Evolutionary conservation across 2,113 vertebrate species (phyloP).

Genomic region (Microtus richardsoni): DNA sequence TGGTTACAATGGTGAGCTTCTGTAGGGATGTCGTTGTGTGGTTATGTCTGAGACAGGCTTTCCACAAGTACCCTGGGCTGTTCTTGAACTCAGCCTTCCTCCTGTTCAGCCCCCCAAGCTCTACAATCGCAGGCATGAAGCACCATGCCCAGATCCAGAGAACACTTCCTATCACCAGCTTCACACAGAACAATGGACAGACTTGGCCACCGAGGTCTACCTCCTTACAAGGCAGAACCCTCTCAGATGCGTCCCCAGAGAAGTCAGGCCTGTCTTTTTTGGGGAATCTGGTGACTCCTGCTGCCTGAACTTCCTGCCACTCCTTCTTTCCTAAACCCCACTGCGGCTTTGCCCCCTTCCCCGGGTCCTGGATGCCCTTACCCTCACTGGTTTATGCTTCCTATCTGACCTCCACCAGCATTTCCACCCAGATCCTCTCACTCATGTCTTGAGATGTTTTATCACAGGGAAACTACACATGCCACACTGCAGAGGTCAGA

Average conservation of each 20-base stretch:
- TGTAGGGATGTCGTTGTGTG: too few species aligned
- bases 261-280: background rate
- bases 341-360: accelerated
- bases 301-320: accelerated
- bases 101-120: background rate
- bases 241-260: background rate
- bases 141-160: too few species aligned
- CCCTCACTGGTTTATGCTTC: background rate
- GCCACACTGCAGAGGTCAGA: too few species aligned
- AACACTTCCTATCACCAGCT: background rate
- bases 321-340: accelerated
- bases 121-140: background rate
- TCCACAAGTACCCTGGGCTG: background rate
- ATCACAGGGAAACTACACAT: background rate
- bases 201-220: background rate
- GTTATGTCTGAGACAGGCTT: background rate
- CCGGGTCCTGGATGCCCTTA: background rate
- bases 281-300: background rate
- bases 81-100: background rate
- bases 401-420: background rate
- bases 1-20: background rate
- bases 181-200: background rate
- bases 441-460: background rate
- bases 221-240: too few species aligned
- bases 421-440: background rate